Base-by-base conservation (phyloP, 2,888 invertebrate species). In the Coremacera marginata region DNA sequence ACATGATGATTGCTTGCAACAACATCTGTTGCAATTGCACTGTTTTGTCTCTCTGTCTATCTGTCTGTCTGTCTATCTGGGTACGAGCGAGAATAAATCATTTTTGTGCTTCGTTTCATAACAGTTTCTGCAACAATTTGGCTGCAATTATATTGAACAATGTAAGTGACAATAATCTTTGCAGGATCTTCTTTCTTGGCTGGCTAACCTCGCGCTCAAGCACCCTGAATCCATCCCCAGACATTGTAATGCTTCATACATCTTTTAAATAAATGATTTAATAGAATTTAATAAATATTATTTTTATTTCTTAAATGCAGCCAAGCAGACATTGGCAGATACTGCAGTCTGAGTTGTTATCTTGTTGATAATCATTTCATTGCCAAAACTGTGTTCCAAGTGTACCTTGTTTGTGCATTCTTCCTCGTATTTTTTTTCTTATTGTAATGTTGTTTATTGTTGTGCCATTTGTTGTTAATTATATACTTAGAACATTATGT, bases 1-100 rank as follows among this genome's bases (percentile, higher is more conserved):
- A 79, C 76, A 78, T 80, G 77, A 77, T 78, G 68, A 79, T 77
- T 73, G 75, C 51, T 51, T 70, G 70, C 55, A 60, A 75, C 52
- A 60, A 75, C 77, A 77, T 77, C 62, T 73, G 77, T 73, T 75
- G 73, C 80, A 80, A 80, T 77, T 79, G 79, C 77, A 77, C 70
- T 75, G 75, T 75, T 31, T 5, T 63, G 7, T 22, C 19, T 2
- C 11, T 52, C 52, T 1, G n/a, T 19, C 52, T 52, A 5, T 16
- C 55, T 22, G 19, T 19, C 52, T 52, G n/a, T 52, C 52, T 52
- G n/a, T 52, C n/a, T 19, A n/a, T n/a, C n/a, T n/a, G n/a, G n/a
- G n/a, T 52, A 19, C 3, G 52, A 16, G 5, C 44, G 37, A 37
- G 44, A 16, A 37, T 65, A 49, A 49, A 51, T 68, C 68, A 68